These are phyloP conservation scores for Plectrocnemia conspersa DNA, from an alignment of 1,140 invertebrate species.

Conservation along the genomic window DNA sequence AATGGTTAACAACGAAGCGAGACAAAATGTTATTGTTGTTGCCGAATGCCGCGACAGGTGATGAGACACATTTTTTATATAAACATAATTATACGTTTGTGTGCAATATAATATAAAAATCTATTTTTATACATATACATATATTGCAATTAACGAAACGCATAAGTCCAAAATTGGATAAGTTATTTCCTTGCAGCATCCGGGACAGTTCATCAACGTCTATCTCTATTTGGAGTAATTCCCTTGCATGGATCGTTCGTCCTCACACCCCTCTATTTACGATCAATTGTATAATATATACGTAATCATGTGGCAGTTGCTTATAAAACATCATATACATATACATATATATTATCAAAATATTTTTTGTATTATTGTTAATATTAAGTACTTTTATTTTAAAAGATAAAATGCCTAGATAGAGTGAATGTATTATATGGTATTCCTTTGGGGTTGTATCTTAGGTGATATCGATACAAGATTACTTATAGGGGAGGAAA, in stretches of 20 bases:
- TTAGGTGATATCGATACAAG: slow-evolving; percentile 22
- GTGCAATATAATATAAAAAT: not conserved
- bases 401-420: not conserved
- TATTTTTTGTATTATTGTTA: not conserved
- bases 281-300: no score
- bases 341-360: not conserved
- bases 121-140: no score
- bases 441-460: not conserved
- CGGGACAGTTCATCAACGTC: slow-evolving; percentile 24
- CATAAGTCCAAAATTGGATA: no score
- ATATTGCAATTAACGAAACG: no score
- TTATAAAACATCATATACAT: no score
- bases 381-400: not conserved
- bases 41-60: slow-evolving; percentile 3
- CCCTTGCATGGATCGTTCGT: slow-evolving; percentile 3
- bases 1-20: slow-evolving; percentile 6
- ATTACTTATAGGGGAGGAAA: slow-evolving; percentile 14
- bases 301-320: no score
- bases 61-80: not conserved
- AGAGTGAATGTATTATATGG: not conserved
- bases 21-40: slow-evolving; percentile 9
- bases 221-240: slow-evolving; percentile 19
- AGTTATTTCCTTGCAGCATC: not conserved
- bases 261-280: slow-evolving; percentile 7
- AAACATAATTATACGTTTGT: not conserved